Base-by-base conservation (phyloP, 2,113 vertebrate species). In the Ahaetulla prasina region DNA sequence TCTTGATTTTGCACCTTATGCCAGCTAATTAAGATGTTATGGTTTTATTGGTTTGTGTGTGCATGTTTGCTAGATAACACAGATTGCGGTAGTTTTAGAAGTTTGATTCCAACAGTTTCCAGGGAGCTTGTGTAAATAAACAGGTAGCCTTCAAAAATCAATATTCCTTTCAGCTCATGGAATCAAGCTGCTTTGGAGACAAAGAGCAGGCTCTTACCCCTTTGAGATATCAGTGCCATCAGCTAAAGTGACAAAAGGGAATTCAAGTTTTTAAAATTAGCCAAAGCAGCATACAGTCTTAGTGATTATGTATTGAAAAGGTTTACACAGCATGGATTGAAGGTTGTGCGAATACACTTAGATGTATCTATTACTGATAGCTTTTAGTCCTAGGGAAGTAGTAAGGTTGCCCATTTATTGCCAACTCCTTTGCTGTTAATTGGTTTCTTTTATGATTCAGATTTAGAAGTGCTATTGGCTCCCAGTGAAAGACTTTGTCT, bases 371-470 rank as follows among this genome's bases (percentile, higher is more conserved):
- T 93, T 93, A 95, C 86, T 92, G 89, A 90, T 87, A 92, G 0
- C 0, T 92, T 95, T 95, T 88, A 92, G 74, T 93, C 92, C 43
- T 60, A 94, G 93, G 87, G 91, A 95, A 94, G 39, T 49, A 88
- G 80, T 94, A 96, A 96, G 96, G 53, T 95, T 94, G 63, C 91
- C 93, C 93, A 93, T 93, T 93, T 96, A 95, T 94, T 96, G 93
- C 95, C 93, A 93, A 45, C 60, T 89, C 55, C 91, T 92, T 94
- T 47, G 18, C 85, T 93, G 93, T 89, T 96, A 96, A 95, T 96
- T 96, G 91, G 90, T 95, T 95, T 96, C 90, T 94, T 96, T 94
- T 93, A 93, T 94, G 4, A 0, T 93, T 96, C 88, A 85, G 92
- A 94, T 96, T 96, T 89, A 88, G 93, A 90, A 95, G 89, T 80